Conservation (phyloP, 2,113 vertebrate genomes). For the Nymphicus hollandicus region DNA sequence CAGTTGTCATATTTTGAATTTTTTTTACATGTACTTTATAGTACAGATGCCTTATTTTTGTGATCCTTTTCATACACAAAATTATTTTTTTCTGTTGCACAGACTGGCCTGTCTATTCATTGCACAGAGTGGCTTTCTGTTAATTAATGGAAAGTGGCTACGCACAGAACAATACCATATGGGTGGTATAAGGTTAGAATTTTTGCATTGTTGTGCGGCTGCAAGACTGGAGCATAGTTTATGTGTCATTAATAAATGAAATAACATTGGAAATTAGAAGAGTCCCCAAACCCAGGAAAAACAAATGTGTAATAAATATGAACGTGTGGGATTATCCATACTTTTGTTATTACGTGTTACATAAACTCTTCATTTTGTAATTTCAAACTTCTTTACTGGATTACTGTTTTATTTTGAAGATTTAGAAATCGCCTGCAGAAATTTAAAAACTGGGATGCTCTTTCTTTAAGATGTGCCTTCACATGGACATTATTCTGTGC, state of each 20-base stretch:
- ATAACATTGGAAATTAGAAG: neutral
- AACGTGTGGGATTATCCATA: neutral
- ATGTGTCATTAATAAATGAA: neutral
- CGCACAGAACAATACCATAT: neutral
- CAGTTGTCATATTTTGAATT: neutral
- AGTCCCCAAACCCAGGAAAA: neutral
- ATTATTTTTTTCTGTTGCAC: neutral
- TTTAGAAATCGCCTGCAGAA: neutral
- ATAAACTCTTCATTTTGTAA: neutral
- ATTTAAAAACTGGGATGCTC: neutral
- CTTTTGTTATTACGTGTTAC: neutral
- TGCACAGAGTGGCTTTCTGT: neutral
- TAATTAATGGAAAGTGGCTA: neutral
- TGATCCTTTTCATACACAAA: neutral
- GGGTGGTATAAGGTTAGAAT: neutral
- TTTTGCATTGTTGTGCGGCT: neutral
- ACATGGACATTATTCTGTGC: neutral
- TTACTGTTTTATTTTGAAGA: neutral
- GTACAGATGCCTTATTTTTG: neutral
- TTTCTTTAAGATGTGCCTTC: constrained; percentile 15
- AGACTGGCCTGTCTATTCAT: neutral
- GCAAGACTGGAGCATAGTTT: neutral
- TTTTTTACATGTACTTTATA: neutral
- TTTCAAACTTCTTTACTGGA: neutral
- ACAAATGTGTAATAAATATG: neutral